These are phyloP conservation scores for Trogon melanurus DNA, from an alignment of 2,113 vertebrate species.

Conservation along the genomic window DNA sequence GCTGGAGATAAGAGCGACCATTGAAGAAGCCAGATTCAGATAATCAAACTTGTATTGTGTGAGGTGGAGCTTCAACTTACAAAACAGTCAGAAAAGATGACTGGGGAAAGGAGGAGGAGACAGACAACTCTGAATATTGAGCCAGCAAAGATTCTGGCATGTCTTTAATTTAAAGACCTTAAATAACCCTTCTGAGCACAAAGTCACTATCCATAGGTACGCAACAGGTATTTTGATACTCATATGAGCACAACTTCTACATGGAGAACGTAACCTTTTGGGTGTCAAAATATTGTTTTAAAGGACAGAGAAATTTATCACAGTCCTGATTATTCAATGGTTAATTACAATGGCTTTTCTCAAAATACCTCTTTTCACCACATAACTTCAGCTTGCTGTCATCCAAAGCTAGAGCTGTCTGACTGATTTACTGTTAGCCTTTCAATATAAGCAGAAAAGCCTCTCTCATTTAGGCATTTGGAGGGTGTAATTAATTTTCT, in stretches of 20 bases:
- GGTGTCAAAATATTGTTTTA: not conserved
- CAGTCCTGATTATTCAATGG: not conserved
- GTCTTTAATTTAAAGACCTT: not conserved
- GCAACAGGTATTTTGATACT: rapidly evolving
- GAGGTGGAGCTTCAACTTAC: constrained; percentile 4
- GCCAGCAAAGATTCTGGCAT: not conserved
- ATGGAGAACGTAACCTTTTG: not conserved
- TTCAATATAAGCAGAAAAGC: not conserved
- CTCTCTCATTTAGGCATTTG: not conserved
- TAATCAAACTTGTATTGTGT: not conserved
- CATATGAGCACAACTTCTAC: not conserved
- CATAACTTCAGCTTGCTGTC: not conserved
- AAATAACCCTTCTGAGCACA: not conserved
- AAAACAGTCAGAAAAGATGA: not conserved
- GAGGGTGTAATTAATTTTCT: not conserved
- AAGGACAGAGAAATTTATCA: not conserved
- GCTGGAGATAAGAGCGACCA: constrained; percentile 8
- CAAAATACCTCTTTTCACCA: not conserved
- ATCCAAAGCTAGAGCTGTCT: not conserved
- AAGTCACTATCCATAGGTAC: rapidly evolving
- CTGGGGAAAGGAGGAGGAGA: not conserved
- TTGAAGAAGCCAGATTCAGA: not conserved
- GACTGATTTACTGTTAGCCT: not conserved
- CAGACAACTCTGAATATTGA: not conserved
- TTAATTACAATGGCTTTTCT: not conserved